Evolutionary conservation across 2,797 vertebrate species (phyloP).

Genomic region (Yasuhikotakia modesta): DNA sequence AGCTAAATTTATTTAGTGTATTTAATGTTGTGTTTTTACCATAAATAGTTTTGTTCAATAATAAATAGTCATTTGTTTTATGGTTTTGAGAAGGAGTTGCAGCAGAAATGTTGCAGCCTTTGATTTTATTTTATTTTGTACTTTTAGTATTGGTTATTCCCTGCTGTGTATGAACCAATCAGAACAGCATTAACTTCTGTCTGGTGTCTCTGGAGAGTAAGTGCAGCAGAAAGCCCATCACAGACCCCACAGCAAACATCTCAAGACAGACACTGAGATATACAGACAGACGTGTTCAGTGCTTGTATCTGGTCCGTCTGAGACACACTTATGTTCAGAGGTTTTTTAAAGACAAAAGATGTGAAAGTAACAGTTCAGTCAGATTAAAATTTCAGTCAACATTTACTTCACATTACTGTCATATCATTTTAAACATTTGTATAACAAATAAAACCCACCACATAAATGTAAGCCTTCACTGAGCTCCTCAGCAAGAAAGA

Average conservation of each 20-base stretch:
- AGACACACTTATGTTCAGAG: background rate
- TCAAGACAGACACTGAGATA: background rate
- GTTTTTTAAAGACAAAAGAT: background rate
- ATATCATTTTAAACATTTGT: too few species aligned
- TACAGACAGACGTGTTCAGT: background rate
- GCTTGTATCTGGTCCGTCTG: background rate
- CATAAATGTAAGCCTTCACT: too few species aligned
- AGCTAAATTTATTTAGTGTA: too few species aligned
- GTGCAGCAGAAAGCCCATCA: background rate
- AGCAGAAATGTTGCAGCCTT: too few species aligned
- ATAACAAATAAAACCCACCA: too few species aligned
- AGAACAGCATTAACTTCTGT: too few species aligned
- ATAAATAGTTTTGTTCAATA: too few species aligned
- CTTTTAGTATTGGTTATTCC: background rate
- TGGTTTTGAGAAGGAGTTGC: too few species aligned
- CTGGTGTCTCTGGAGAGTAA: background rate
- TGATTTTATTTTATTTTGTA: background rate
- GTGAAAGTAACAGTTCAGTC: background rate
- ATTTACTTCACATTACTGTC: background rate
- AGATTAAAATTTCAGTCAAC: background rate
- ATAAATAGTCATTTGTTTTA: too few species aligned
- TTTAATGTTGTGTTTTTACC: too few species aligned
- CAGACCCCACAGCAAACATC: background rate
- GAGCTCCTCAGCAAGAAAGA: too few species aligned
- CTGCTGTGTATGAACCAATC: background rate